Evolutionary conservation across 2,113 vertebrate species (phyloP).

Genomic region (Dinomys branickii): DNA sequence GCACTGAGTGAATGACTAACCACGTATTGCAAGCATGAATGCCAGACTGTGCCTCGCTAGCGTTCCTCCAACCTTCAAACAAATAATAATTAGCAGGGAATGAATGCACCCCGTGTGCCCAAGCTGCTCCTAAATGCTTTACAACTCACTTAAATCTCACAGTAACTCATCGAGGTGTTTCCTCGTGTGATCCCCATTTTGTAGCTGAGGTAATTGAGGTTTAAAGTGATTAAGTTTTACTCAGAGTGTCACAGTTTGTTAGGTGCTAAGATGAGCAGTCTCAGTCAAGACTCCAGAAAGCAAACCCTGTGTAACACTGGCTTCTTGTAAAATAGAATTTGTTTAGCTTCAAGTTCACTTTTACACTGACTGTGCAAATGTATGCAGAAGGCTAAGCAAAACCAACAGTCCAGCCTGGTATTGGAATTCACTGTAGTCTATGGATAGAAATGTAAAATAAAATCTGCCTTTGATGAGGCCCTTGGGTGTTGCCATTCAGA

Average conservation of each 20-base stretch:
- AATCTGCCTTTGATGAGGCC: neutral
- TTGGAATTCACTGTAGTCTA: neutral
- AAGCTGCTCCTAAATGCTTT: slow-evolving; percentile 43
- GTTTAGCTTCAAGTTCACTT: neutral
- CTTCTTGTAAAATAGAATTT: neutral
- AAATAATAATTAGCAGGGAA: slow-evolving; percentile 57
- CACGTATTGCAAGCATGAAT: slow-evolving; percentile 61
- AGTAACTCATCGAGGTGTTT: neutral
- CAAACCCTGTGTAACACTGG: neutral
- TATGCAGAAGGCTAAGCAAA: neutral
- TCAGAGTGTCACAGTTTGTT: slow-evolving; percentile 23
- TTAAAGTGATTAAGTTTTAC: slow-evolving; percentile 56
- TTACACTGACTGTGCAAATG: neutral
- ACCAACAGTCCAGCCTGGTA: neutral
- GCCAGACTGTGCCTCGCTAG: neutral
- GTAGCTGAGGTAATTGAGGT: slow-evolving; percentile 61
- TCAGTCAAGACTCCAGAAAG: neutral
- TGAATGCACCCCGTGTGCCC: neutral
- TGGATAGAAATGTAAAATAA: neutral
- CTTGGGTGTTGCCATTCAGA: neutral
- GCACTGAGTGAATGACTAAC: slow-evolving; percentile 78
- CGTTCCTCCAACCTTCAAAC: neutral
- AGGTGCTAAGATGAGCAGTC: neutral
- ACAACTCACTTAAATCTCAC: slow-evolving; percentile 59
- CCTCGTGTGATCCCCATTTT: slow-evolving; percentile 58